Conservation (phyloP, 1,140 invertebrate species). For the Ptiloglossa arizonensis region DNA sequence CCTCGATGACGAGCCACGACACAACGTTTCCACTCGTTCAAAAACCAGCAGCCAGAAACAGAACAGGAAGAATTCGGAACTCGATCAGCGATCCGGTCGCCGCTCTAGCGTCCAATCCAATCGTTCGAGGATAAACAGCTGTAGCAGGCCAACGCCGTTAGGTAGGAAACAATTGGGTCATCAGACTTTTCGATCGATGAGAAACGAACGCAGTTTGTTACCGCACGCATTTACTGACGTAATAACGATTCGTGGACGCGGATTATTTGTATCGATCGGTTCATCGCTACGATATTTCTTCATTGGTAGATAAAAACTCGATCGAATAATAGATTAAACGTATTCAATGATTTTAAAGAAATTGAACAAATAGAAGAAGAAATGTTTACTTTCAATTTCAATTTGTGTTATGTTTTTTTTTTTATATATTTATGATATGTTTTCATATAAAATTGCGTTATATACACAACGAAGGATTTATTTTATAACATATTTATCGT, state of each 20-base stretch:
- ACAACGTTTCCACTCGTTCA: constrained; percentile 62
- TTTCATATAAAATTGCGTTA: no score
- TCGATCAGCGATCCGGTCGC: constrained; percentile 65
- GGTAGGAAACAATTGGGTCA: constrained; percentile 67
- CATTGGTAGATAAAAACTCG: no score
- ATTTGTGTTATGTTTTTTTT: no score
- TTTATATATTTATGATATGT: no score
- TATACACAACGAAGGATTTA: no score
- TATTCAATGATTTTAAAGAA: no score
- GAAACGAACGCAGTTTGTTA: constrained; percentile 26
- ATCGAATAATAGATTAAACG: no score
- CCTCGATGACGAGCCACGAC: constrained; percentile 40
- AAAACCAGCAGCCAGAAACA: constrained; percentile 66
- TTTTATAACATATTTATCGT: no score
- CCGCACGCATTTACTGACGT: neutral
- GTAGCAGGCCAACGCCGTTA: constrained; percentile 73
- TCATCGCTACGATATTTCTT: no score
- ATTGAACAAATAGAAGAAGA: no score
- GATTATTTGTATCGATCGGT: neutral
- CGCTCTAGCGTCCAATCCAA: constrained; percentile 70
- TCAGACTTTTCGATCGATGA: constrained; percentile 44
- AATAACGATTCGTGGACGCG: constrained; percentile 16
- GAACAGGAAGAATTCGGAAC: constrained; percentile 58
- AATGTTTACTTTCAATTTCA: no score
- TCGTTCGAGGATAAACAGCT: constrained; percentile 74